Conservation (phyloP, 2,113 vertebrate genomes). For the Poicephalus meyeri region DNA sequence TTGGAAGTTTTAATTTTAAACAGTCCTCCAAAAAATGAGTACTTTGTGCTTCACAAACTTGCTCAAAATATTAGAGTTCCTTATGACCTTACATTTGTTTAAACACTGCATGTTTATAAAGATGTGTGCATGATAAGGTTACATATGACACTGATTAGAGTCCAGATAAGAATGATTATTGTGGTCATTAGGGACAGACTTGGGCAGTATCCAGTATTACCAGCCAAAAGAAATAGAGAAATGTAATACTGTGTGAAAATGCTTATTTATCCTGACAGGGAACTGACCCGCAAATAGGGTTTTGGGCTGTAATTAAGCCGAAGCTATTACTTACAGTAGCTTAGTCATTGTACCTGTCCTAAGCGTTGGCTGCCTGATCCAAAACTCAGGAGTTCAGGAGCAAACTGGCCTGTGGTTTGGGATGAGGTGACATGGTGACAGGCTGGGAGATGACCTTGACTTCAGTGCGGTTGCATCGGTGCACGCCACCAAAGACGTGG, state of each 20-base stretch:
- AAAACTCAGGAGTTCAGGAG: neutral
- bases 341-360: neutral
- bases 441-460: slow-evolving; percentile 30
- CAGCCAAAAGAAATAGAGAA: slow-evolving; percentile 46
- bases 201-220: slow-evolving; percentile 54
- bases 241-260: slow-evolving; percentile 38
- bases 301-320: neutral
- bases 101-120: slow-evolving; percentile 40
- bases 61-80: slow-evolving; percentile 26
- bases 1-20: neutral
- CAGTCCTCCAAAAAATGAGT: neutral
- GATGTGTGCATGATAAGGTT: slow-evolving; percentile 60
- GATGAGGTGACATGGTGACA: neutral
- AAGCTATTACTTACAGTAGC: slow-evolving; percentile 26
- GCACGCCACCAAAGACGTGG: fast-evolving
- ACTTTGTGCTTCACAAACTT: neutral
- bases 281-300: slow-evolving; percentile 17
- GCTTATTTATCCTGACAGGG: slow-evolving; percentile 60
- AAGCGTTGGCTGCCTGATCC: neutral
- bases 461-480: fast-evolving
- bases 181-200: slow-evolving; percentile 25
- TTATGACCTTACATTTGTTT: slow-evolving; percentile 53
- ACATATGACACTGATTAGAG: slow-evolving; percentile 42
- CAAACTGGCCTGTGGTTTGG: neutral
- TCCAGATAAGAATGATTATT: slow-evolving; percentile 61